Base-by-base conservation (phyloP, 2,113 vertebrate genomes). In the Gasterosteus aculeatus region DNA sequence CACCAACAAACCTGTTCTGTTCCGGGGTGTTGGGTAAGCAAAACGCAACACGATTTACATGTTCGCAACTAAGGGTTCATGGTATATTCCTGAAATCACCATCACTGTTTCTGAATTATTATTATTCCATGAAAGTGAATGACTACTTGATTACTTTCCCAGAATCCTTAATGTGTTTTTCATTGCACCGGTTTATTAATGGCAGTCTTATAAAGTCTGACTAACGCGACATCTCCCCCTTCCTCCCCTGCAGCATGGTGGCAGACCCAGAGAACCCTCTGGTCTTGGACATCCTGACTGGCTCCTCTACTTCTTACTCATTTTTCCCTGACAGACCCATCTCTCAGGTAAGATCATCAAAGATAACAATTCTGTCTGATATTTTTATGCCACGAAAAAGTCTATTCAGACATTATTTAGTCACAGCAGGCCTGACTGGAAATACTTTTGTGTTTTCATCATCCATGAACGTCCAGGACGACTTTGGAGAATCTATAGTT, bases 261-360 rank as follows among this genome's bases (percentile, higher is more conserved):
- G 98, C 98, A 8, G 98, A 99, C 82, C 97, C 97, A 0, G 97
- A 99, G 61, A 99, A 99, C 72, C 97, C 97, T 0, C 92, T 99
- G 41, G 98, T 99, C 11, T 86, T 99, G 91, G 98, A 99, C 82
- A 98, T 99, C 83, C 94, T 99, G n/a, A 99, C 98, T 0, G 98
- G 97, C 54, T 98, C 98, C 8, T 99, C 98, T 0, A 97, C 96
- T 1, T 94, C 96, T 0, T 99, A 99, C 82, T 98, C 97, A 65
- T 99, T 95, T 91, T 99, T 99, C 83, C 98, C 98, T 0, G 98
- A 99, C 80, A 96, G 97, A 54, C 95, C 97, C 1, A 95, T 99
- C 73, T 96, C 96, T 56, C 98, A 99, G 95, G 98, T 99, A 91
- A 1, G 19, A 10, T 33, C 2, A 41, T 15, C 38, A 6, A 74